Evolutionary conservation across 2,113 vertebrate species (phyloP), one percentile per base, ranked within the genome.

Genomic region (Euleptes europaea): DNA sequence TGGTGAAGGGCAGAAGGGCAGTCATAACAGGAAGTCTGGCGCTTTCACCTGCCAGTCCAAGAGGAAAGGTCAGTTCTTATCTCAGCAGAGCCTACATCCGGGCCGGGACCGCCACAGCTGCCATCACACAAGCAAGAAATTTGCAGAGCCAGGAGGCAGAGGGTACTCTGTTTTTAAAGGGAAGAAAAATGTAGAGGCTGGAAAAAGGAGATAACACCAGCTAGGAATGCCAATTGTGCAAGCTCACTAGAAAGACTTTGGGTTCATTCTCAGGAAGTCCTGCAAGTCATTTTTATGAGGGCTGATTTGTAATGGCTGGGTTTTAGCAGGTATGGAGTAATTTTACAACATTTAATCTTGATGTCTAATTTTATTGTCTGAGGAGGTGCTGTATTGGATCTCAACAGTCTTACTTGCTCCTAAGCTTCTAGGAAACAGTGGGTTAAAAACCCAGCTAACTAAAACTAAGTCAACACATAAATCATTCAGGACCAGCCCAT

Each of bases 1-100:
- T 44, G 11, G 47, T 19, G 54, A 42, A 66, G 42, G 40, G 44
- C 74, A n/a, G 65, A 42, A 67, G 44, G 40, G 63, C 74, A n/a
- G 33, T 21, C 0, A 17, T 35, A 1, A 47, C 54, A 69, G 86
- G 86, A 80, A 84, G 33, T 57, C 74, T 28, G 40, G 51, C 69
- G 78, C 19, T 78, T 79, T 78, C 57, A 42, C 44, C 69, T 38
- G 33, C 72, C 11, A 33, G 31, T 70, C 66, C 44, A 33, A 75
- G 35, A 84, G 76, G 60, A 84, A 84, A 66, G 28, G 72, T 70
- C 44, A 35, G 21, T 21, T 69, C 75, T 89, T 83, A 86, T 89
- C 75, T 13, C 38, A 65, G 2, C 0, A 7, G 26, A 38, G 40
- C 65, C 11, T 3, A 49, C 72, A 82, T 84, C 86, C 88, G 74